phyloP scores from a whole-genome alignment of 2,888 invertebrate species.

The Monopis laevigella region DNA sequence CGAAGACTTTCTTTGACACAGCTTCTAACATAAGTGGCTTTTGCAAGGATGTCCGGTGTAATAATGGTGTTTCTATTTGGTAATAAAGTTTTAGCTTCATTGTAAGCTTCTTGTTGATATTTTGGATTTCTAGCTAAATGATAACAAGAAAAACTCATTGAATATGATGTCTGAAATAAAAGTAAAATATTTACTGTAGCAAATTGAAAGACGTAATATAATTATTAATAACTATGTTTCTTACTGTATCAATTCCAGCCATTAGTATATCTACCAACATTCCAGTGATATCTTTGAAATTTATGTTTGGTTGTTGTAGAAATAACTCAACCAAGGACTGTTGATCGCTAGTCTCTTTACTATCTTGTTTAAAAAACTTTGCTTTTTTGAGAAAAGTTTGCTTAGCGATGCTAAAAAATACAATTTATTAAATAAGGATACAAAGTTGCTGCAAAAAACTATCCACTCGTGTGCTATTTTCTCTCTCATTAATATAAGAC shows the following conservation, averaged over 20 bases:
- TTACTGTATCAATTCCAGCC: slow-evolving; percentile 88
- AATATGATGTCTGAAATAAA: slow-evolving; percentile 75
- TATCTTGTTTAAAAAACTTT: slow-evolving; percentile 46
- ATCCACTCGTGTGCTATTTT: too few relatives aligned
- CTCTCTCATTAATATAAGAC: too few relatives aligned
- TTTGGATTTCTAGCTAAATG: slow-evolving; percentile 76
- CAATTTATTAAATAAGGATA: too few relatives aligned
- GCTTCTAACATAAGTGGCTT: slow-evolving; percentile 78
- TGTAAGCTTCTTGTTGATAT: slow-evolving; percentile 73
- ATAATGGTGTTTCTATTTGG: slow-evolving; percentile 56
- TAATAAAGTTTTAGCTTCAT: slow-evolving; percentile 70
- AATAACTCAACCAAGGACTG: slow-evolving; percentile 74
- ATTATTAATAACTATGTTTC: slow-evolving; percentile 21
- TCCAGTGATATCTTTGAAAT: slow-evolving; percentile 82
- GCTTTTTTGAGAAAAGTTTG: slow-evolving; percentile 70
- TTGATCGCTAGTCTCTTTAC: slow-evolving; percentile 24
- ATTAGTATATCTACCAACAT: slow-evolving; percentile 85
- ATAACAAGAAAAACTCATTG: slow-evolving; percentile 80
- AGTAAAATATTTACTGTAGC: slow-evolving; percentile 10
- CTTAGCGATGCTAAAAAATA: slow-evolving; percentile 66
- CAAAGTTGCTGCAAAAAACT: too few relatives aligned
- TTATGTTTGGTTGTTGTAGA: slow-evolving; percentile 72
- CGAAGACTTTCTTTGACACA: slow-evolving; percentile 86
- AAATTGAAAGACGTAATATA: too few relatives aligned
- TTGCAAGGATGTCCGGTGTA: slow-evolving; percentile 63